These are phyloP conservation scores for Dunckerocampus dactyliophorus DNA, from an alignment of 2,113 vertebrate species.

Conservation along the genomic window DNA sequence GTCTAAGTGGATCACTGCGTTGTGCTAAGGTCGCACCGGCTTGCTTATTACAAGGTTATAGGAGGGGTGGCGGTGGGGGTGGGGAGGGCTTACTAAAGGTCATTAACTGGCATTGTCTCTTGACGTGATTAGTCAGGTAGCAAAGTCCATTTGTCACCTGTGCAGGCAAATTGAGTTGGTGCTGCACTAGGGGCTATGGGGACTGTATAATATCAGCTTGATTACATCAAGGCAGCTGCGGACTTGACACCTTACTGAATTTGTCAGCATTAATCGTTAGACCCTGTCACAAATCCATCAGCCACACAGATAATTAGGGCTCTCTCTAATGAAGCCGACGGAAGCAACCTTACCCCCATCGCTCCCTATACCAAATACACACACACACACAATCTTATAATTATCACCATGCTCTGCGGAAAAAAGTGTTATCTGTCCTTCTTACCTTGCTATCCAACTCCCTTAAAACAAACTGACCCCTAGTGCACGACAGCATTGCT, in stretches of 20 bases:
- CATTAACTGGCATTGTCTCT: constrained; percentile 98
- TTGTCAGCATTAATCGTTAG: constrained; percentile 99
- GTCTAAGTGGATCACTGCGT: not conserved
- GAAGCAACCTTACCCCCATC: constrained; percentile 74
- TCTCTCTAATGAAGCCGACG: constrained; percentile 97
- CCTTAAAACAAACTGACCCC: constrained; percentile 64
- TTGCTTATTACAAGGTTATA: constrained; percentile 81
- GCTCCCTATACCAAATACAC: constrained; percentile 42
- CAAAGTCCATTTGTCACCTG: constrained; percentile 99
- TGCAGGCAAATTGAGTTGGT: constrained; percentile 80
- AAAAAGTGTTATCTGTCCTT: constrained; percentile 67
- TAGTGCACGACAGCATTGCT: constrained; percentile 72
- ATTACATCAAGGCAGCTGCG: constrained; percentile 99
- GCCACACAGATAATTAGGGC: constrained; percentile 99
- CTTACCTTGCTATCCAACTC: constrained; percentile 47
- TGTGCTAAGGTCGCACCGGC: constrained; percentile 42
- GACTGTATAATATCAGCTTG: constrained; percentile 99
- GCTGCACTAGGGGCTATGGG: constrained; percentile 77
- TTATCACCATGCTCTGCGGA: constrained; percentile 83
- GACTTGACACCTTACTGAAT: constrained; percentile 99
- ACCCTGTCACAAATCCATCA: constrained; percentile 99
- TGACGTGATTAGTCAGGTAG: constrained; percentile 99
- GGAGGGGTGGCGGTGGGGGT: constrained; percentile 55
- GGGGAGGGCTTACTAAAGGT: constrained; percentile 81
- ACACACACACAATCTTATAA: constrained; percentile 77